Evolutionary conservation across 2,888 invertebrate genomes (phyloP).

Genomic region (Oscheius onirici): DNA sequence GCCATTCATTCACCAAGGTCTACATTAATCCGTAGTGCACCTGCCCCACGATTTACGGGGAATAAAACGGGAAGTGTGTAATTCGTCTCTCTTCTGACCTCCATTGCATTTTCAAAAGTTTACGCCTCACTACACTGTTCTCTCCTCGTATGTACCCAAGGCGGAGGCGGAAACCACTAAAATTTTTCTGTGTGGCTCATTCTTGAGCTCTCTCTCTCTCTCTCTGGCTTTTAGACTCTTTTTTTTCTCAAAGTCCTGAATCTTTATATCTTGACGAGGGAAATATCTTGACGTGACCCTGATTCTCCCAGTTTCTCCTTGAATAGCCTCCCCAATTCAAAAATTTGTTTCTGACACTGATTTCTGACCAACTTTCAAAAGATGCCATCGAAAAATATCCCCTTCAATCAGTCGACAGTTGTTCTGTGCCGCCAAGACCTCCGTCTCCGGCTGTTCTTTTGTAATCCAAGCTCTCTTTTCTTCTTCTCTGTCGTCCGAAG

Average conservation of each 20-base stretch:
- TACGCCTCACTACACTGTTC: neutral
- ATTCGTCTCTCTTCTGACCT: constrained; percentile 5
- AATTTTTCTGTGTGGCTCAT: neutral
- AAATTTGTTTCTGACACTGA: too few species aligned
- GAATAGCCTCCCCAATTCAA: too few species aligned
- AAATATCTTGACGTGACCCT: neutral
- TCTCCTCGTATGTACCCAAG: neutral
- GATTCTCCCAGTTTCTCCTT: too few species aligned
- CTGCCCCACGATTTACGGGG: neutral
- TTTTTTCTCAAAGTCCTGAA: too few species aligned
- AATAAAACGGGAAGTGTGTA: neutral
- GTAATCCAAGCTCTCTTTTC: constrained; percentile 1
- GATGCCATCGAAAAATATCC: too few species aligned
- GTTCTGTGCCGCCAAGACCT: neutral
- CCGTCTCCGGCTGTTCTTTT: neutral
- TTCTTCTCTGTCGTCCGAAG: neutral
- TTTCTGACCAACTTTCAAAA: too few species aligned
- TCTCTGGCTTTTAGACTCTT: too few species aligned
- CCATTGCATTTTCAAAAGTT: neutral
- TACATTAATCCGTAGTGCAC: neutral
- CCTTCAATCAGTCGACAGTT: too few species aligned
- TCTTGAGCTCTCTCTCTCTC: neutral
- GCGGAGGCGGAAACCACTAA: constrained; percentile 7
- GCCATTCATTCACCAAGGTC: neutral
- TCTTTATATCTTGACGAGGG: too few species aligned